A percentile compares a stretch with the other conserved stretches of the same genome.
These are phyloP conservation scores for Vesta saturnalis DNA, from an alignment of 2,888 invertebrate genomes.

Conservation along the genomic window DNA sequence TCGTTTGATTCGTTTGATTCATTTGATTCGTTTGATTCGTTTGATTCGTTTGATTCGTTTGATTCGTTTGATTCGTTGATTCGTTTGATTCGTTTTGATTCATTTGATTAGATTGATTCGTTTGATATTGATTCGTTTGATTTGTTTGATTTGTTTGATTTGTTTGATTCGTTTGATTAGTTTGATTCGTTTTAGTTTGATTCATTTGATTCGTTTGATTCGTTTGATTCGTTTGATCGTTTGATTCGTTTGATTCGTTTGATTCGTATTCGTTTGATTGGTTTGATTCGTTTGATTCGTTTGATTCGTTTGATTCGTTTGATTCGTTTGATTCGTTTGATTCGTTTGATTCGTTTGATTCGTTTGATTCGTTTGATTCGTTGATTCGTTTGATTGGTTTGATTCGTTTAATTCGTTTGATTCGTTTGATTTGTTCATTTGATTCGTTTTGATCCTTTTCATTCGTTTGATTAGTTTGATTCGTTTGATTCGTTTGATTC, in stretches of 20 bases:
- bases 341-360: background rate
- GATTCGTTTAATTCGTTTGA: background rate
- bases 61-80: no score
- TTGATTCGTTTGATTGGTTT: background rate
- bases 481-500: no score
- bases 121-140: no score
- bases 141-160: no score
- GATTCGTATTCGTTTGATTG: background rate
- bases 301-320: background rate
- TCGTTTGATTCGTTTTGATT: no score
- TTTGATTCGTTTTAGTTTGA: background rate
- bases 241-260: no score
- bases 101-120: no score
- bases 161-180: background rate
- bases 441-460: no score
- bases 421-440: background rate
- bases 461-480: no score
- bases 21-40: no score
- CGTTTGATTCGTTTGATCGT: background rate
- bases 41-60: no score
- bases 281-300: background rate
- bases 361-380: background rate
- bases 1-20: no score
- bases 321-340: background rate
- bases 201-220: background rate